Percentiles rank a stretch among this genome's conserved stretches.
Conservation (phyloP, 2,113 vertebrate genomes). For the Noturus placidus region DNA sequence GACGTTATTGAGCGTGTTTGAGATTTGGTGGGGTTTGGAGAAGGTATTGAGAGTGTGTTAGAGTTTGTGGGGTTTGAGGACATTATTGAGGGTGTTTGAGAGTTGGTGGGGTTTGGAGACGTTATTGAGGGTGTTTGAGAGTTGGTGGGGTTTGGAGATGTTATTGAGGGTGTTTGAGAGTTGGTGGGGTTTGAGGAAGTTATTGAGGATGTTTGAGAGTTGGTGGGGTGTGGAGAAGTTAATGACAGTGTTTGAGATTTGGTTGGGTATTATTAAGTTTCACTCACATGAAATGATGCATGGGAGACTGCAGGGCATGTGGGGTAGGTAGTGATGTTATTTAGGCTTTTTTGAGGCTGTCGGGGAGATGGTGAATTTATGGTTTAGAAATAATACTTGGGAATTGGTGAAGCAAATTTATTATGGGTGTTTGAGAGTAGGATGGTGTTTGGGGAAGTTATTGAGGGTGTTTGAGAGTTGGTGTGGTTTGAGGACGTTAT, state of each 20-base stretch:
- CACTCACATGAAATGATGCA: too few species aligned
- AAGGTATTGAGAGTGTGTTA: neutral
- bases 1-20: neutral
- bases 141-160: neutral
- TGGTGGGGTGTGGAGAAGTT: neutral
- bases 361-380: too few species aligned
- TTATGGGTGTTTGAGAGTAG: neutral
- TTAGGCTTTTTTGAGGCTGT: neutral
- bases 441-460: neutral
- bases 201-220: neutral
- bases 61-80: neutral
- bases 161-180: neutral
- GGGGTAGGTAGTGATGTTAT: neutral
- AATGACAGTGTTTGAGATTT: neutral
- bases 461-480: neutral
- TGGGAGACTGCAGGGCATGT: too few species aligned
- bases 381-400: neutral
- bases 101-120: neutral
- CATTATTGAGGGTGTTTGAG: neutral
- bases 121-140: neutral
- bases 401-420: neutral
- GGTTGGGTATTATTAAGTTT: too few species aligned
- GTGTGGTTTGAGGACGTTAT: too few species aligned
- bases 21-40: neutral
- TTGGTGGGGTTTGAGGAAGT: neutral